Evolutionary conservation across 2,888 invertebrate genomes (phyloP).

Genomic region (Pandemis heparana): DNA sequence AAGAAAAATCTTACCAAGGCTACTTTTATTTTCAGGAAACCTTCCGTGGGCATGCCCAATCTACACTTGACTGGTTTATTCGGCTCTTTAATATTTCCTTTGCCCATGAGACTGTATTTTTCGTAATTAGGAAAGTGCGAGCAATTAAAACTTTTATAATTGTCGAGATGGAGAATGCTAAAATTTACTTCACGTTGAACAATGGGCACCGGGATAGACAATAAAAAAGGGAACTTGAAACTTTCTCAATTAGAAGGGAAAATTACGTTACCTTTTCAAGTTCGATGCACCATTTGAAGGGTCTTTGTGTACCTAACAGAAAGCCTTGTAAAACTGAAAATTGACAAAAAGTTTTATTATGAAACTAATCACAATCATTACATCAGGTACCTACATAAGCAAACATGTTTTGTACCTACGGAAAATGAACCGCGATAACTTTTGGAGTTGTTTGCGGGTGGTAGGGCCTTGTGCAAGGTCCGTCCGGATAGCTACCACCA

Average conservation of each 20-base stretch:
- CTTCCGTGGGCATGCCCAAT: background rate
- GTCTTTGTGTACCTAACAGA: slow-evolving; percentile 23
- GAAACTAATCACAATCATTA: background rate
- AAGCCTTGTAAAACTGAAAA: background rate
- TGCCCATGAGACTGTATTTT: slow-evolving; percentile 78
- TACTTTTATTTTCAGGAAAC: background rate
- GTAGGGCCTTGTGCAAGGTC: no score
- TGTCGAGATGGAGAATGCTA: slow-evolving; percentile 77
- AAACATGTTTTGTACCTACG: no score
- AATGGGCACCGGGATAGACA: slow-evolving; percentile 77
- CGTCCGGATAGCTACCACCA: no score
- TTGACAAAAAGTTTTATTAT: background rate
- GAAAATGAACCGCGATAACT: no score
- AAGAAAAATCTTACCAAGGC: no score
- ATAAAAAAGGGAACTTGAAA: slow-evolving; percentile 79
- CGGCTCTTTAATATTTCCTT: slow-evolving; percentile 62
- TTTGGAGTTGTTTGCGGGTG: no score
- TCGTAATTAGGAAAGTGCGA: slow-evolving; percentile 83
- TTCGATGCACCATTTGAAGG: slow-evolving; percentile 63
- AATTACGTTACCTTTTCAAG: slow-evolving; percentile 64
- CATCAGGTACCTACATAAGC: background rate
- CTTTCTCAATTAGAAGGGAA: slow-evolving; percentile 76
- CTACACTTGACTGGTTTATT: slow-evolving; percentile 23
- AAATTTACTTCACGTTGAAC: slow-evolving; percentile 80
- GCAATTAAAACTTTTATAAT: slow-evolving; percentile 85